Evolutionary conservation across 2,888 invertebrate species (phyloP), one percentile per base, ranked within the genome.

Genomic region (Chrysomela aeneicollis): DNA sequence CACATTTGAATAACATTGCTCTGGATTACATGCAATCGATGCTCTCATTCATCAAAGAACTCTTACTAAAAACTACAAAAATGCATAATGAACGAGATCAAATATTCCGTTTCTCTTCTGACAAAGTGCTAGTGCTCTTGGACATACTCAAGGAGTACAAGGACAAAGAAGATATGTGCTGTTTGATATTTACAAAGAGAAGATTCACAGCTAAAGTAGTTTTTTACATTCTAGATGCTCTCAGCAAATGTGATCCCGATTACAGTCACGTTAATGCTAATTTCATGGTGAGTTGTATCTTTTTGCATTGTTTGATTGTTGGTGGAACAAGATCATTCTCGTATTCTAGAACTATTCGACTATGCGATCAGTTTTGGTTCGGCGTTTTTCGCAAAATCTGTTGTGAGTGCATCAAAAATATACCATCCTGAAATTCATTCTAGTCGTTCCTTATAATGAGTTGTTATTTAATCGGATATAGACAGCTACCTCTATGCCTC

Each of bases 181-280:
- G 87, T 0, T 86, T 94, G 17, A 85, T 94, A 65, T 93, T 94
- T 79, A 90, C 91, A 0, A 83, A 89, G 73, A 85, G 90, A 70
- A 84, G 94, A 53, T 90, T 91, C 71, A 90, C 92, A 0, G 92
- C 94, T 0, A 92, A 92, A 81, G 85, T 92, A 6, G 74, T 96
- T 0, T 92, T 86, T 77, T 89, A 91, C 66, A 77, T 93, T 2
- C 73, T 94, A 3, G 85, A 88, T 63, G 82, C 84, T 0, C 86
- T 86, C 0, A 83, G 81, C 9, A 73, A 84, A 19, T 37, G 64
- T 0, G 82, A 87, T 66, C 82, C 85, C 0, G 82, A 86, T 10
- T 88, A 87, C 68, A 82, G 82, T 0, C 87, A 90, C 71, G 75
- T 92, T 0, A 84, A 86, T 65, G 87, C 91, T 0, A 90, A 92